Conservation (phyloP, 2,797 vertebrate genomes). For the Eulemur mongoz region DNA sequence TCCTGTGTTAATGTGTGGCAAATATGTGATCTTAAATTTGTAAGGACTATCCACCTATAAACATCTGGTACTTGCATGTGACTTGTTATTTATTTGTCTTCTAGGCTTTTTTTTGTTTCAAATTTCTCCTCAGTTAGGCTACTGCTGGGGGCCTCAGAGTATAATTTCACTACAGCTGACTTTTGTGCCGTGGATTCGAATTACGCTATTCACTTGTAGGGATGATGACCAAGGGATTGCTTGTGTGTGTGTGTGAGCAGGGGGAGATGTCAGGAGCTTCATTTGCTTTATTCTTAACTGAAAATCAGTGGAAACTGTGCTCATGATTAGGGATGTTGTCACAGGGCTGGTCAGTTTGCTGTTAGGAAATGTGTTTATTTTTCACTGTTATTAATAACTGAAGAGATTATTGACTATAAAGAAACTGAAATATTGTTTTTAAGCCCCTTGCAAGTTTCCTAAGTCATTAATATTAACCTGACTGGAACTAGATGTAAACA, state of each 20-base stretch:
- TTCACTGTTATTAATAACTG: slow-evolving; percentile 18
- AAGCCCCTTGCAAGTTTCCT: not conserved
- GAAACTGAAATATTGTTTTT: slow-evolving; percentile 20
- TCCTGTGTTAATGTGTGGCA: slow-evolving; percentile 60
- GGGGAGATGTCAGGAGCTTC: slow-evolving; percentile 35
- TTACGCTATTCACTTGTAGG: slow-evolving; percentile 3
- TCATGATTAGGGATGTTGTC: not conserved
- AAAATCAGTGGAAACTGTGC: slow-evolving; percentile 60
- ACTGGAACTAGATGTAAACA: not conserved
- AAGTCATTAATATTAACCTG: not conserved
- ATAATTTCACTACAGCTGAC: slow-evolving; percentile 47
- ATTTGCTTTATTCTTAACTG: slow-evolving; percentile 42
- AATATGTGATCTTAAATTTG: slow-evolving; percentile 71
- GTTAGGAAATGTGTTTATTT: not conserved
- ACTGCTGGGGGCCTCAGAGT: slow-evolving; percentile 67
- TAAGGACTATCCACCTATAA: slow-evolving; percentile 73
- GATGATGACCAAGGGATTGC: not conserved
- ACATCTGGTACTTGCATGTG: slow-evolving; percentile 79
- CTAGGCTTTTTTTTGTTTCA: slow-evolving; percentile 49
- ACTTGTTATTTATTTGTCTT: slow-evolving; percentile 68
- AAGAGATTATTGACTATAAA: not conserved
- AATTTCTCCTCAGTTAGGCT: slow-evolving; percentile 72
- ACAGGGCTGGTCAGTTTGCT: not conserved
- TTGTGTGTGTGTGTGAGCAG: not conserved
- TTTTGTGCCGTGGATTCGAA: slow-evolving; percentile 60